A percentile compares a stretch with the other conserved stretches of the same genome.
These are phyloP conservation scores for Oligia latruncula DNA, from an alignment of 2,888 invertebrate species.

Conservation along the genomic window DNA sequence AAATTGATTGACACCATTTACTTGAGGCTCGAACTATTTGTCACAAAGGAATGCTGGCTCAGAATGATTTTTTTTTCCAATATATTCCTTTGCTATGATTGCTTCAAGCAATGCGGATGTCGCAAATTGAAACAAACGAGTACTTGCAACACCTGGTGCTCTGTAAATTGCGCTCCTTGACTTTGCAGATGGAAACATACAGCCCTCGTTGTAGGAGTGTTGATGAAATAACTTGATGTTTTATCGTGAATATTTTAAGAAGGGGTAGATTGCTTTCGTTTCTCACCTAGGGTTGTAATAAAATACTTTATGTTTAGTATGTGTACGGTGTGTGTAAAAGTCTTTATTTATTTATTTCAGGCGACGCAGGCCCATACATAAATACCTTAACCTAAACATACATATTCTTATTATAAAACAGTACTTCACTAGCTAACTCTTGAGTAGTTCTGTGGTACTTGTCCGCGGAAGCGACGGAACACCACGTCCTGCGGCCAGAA, in stretches of 20 bases:
- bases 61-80: conserved; percentile 54
- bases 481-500: too few species aligned
- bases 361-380: too few species aligned
- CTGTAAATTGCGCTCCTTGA: conserved; percentile 49
- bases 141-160: conserved; percentile 49
- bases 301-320: too few species aligned
- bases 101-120: conserved; percentile 37
- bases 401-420: too few species aligned
- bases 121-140: conserved; percentile 57
- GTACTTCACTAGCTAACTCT: too few species aligned
- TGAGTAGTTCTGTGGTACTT: too few species aligned
- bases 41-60: conserved; percentile 41
- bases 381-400: too few species aligned
- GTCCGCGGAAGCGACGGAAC: too few species aligned
- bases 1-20: conserved; percentile 38
- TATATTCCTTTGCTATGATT: conserved; percentile 56
- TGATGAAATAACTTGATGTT: conserved; percentile 10
- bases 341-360: too few species aligned
- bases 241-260: conserved; percentile 33
- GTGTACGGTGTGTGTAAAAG: too few species aligned
- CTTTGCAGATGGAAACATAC: conserved; percentile 30
- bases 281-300: not conserved
- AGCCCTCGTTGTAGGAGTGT: conserved; percentile 9
- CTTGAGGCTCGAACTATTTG: conserved; percentile 47
- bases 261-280: not conserved